Evolutionary conservation across 2,888 invertebrate genomes (phyloP), one percentile per base, ranked within the genome.

Genomic region (Euspilapteryx auroguttella): DNA sequence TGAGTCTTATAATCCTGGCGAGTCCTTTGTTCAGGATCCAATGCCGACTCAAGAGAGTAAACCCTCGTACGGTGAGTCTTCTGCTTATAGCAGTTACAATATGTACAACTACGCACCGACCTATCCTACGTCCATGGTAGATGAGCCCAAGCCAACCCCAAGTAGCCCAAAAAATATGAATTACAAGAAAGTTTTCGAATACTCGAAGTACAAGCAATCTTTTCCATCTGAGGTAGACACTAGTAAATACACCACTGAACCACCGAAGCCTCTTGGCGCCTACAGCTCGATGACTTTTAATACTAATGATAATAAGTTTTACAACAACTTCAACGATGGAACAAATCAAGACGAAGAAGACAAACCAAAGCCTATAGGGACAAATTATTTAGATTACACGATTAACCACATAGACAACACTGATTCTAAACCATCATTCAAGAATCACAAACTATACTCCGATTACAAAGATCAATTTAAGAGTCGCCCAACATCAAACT

Each of bases 101-200:
- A 34, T 34, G 25, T 46, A 42, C 25, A 46, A 38, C 24, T 46
- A 45, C 31, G 34, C 38, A 23, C 44, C 47, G 31, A 49, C 46
- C 24, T 54, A 46, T 37, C 45, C 49, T 9, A 32, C 47, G 3
- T 36, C 40, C 12, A 49, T 48, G 30, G 36, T 38, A 17, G 49
- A 54, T 12, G 49, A 56, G 25, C 51, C 56, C 32, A 36, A 50
- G 5, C 30, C 41, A 10, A 33, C 47, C 12, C 45, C 44, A 32
- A 32, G 17, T 12, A 15, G 24, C 41, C 12, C 44, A 42, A 35
- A 26, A 40, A 22, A 24, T 21, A 32, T 56, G 5, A 61, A 64
- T 34, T 69, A 58, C 44, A 63, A 54, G 8, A 61, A 55, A 47
- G 56, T 68, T 2, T 47, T 69, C 4, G 73, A 73, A 42, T 75